Base-by-base conservation (phyloP, 2,797 vertebrate species). In the Esox masquinongy region DNA sequence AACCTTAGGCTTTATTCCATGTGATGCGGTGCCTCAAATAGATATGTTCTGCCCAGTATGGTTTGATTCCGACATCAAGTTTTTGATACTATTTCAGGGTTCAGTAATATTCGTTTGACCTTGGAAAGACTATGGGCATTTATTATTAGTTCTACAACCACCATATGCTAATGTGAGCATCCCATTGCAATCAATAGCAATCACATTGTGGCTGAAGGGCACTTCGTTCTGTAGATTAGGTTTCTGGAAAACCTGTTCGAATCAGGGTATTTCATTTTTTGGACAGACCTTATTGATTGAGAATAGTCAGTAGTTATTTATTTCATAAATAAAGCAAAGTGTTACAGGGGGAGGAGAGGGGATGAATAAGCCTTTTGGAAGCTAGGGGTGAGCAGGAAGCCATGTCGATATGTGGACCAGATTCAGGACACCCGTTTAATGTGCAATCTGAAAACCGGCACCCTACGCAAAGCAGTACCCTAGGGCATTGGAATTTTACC, bases 31-130 rank as follows among this genome's bases (percentile, higher is more conserved):
- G 63, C 51, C 76, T 81, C 1, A 5, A 64, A 82, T 77, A 59
- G 81, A 80, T 68, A 75, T 85, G 83, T 78, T 68, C 78, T 69
- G 34, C 66, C 64, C 24, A 71, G 72, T 26, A 51, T 0, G 29
- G 53, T 61, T 80, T 69, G 53, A 72, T 75, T 80, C 22, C 16
- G 11, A 39, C 14, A 29, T 68, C 34, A 73, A 70, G 0, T 11
- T 71, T 22, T 51, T 47, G 4, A 70, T 7, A 63, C 22, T 43
- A 34, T 61, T 75, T 77, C 47, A 56, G 8, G 0, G 9, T 71
- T 43, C 56, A 59, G 9, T 22, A 59, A 59, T 14, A 24, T 24
- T 24, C 17, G n/a, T 24, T 24, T 59, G 9, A 59, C 56, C n/a
- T 59, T 22, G 56, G 56, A 59, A 59, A 22, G 19, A 19, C 53